These are phyloP conservation scores for Hartigia nigra DNA, from an alignment of 2,888 invertebrate species.

Conservation along the genomic window DNA sequence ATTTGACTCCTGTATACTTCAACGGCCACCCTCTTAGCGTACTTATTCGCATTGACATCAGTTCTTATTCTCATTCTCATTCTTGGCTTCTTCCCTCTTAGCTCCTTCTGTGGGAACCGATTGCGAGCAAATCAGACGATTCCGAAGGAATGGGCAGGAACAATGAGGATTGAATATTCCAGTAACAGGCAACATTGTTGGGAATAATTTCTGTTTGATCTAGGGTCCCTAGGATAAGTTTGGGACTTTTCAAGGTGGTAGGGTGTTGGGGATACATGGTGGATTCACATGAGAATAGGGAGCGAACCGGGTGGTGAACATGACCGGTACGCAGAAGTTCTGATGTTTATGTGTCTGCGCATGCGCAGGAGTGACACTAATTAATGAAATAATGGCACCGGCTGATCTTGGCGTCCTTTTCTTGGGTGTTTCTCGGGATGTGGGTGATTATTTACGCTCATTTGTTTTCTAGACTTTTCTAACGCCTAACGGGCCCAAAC, in stretches of 20 bases:
- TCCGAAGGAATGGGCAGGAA: conserved; percentile 9
- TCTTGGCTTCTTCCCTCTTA: background rate
- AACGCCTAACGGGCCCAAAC: background rate
- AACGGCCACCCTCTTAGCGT: conserved; percentile 14
- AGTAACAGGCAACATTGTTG: background rate
- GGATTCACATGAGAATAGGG: background rate
- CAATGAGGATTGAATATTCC: background rate
- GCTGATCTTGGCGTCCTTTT: conserved; percentile 35
- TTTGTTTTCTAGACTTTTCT: conserved; percentile 30
- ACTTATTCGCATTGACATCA: background rate
- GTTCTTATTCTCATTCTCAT: background rate
- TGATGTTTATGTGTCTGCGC: conserved; percentile 47
- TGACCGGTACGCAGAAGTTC: conserved; percentile 43
- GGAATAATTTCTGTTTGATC: background rate
- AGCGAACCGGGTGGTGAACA: conserved; percentile 26
- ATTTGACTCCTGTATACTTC: conserved; percentile 27
- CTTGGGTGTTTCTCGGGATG: conserved; percentile 37
- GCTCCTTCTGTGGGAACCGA: conserved; percentile 12
- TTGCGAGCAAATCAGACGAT: conserved; percentile 29
- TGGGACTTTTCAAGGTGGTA: background rate
- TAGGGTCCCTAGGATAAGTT: background rate
- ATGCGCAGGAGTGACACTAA: conserved; percentile 53
- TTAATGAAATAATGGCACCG: conserved; percentile 59
- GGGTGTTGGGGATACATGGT: background rate
- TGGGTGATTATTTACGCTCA: conserved; percentile 60